phyloP scores from a whole-genome alignment of 1,140 invertebrate species.

The Pemphigus obesinymphae region DNA sequence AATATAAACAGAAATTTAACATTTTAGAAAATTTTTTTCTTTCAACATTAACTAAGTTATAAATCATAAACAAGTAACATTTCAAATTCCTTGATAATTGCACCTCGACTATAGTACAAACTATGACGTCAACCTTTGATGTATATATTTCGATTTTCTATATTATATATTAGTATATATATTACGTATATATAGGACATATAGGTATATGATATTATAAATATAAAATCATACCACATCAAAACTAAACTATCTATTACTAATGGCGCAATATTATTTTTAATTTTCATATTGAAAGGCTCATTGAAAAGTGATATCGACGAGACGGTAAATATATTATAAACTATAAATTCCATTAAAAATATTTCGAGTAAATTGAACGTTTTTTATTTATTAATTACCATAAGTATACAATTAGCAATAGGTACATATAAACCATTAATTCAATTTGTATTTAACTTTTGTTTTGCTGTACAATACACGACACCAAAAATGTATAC shows the following conservation, averaged over 20 bases:
- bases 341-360: too few species aligned
- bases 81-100: background rate
- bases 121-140: background rate
- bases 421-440: too few species aligned
- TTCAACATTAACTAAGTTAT: background rate
- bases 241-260: background rate
- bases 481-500: background rate
- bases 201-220: background rate
- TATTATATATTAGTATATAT: too few species aligned
- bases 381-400: too few species aligned
- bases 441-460: too few species aligned
- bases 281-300: background rate
- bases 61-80: background rate
- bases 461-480: too few species aligned
- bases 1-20: constrained; percentile 1
- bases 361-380: too few species aligned
- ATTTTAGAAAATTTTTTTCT: background rate
- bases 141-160: background rate
- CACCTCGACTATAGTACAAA: background rate
- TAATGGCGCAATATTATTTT: background rate
- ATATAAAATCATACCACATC: background rate
- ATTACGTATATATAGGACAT: background rate
- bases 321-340: too few species aligned
- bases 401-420: too few species aligned
- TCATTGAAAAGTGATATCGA: too few species aligned